Evolutionary conservation across 2,888 invertebrate genomes (phyloP).

Genomic region (Brachyptera risi): DNA sequence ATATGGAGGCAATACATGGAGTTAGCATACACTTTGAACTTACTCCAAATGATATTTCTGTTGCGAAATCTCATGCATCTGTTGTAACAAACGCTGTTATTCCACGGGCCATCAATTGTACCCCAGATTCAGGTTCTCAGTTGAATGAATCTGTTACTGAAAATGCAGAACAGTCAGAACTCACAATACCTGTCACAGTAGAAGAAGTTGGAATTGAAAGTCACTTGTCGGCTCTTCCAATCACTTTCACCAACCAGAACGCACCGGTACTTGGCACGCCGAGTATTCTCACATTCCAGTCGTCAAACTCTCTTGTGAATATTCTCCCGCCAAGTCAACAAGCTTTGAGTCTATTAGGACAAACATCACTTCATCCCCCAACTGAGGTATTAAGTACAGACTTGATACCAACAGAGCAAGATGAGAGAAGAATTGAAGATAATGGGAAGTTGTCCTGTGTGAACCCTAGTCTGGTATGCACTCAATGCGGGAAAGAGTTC

Average conservation of each 20-base stretch:
- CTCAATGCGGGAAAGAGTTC: conserved; percentile 26
- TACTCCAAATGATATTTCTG: not conserved
- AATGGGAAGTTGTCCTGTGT: too few relatives aligned
- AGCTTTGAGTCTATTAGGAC: not conserved
- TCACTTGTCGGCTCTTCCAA: not conserved
- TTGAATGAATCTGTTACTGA: not conserved
- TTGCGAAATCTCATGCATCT: too few relatives aligned
- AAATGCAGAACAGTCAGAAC: too few relatives aligned
- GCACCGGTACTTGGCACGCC: not conserved
- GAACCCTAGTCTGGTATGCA: conserved; percentile 8
- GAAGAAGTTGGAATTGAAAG: too few relatives aligned
- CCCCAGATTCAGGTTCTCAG: too few relatives aligned
- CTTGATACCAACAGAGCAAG: not conserved
- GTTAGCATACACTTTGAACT: not conserved
- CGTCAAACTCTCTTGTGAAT: too few relatives aligned
- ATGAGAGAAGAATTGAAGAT: too few relatives aligned
- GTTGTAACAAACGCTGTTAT: too few relatives aligned
- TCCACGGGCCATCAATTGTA: not conserved
- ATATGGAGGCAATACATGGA: conserved; percentile 11
- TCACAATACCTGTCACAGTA: too few relatives aligned
- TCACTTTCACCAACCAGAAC: not conserved
- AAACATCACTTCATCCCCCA: not conserved
- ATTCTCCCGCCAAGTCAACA: not conserved
- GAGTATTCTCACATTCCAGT: too few relatives aligned
- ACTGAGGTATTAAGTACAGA: too few relatives aligned